Evolutionary conservation across 2,113 vertebrate species (phyloP).

Genomic region (Pachypanchax playfairii): DNA sequence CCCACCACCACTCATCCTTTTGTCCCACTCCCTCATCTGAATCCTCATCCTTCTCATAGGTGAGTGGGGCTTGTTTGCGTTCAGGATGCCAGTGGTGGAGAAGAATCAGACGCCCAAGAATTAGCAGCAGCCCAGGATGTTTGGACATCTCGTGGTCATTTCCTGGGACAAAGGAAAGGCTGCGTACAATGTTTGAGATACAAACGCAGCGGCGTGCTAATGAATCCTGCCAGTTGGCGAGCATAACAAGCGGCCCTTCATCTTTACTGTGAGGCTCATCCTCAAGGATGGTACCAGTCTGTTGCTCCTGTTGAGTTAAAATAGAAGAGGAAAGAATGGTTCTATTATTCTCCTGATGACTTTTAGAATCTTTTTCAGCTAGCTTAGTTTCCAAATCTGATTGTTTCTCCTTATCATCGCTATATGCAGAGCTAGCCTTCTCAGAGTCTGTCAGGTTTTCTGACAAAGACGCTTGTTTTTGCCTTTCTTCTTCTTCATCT

Average conservation of each 20-base stretch:
- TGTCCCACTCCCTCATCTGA: conserved; percentile 92
- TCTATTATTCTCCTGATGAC: conserved; percentile 79
- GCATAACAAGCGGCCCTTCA: conserved; percentile 91
- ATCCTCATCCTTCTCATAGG: conserved; percentile 97
- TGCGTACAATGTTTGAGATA: conserved; percentile 96
- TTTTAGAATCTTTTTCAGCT: conserved; percentile 51
- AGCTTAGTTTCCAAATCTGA: conserved; percentile 27
- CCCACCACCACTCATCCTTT: conserved; percentile 99
- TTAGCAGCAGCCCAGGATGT: conserved; percentile 93
- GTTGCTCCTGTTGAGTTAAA: conserved; percentile 76
- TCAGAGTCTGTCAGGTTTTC: conserved; percentile 47
- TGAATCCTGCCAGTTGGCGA: conserved; percentile 96
- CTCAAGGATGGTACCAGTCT: conserved; percentile 89
- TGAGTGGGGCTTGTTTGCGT: conserved; percentile 95
- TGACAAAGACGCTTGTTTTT: conserved; percentile 41
- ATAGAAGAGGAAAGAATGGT: conserved; percentile 79
- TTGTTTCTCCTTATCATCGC: conserved; percentile 54
- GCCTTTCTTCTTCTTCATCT: conserved; percentile 66
- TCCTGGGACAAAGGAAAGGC: conserved; percentile 96
- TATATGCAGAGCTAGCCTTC: conserved; percentile 27
- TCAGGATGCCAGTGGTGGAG: conserved; percentile 97
- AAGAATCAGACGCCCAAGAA: conserved; percentile 93
- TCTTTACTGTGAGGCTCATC: conserved; percentile 99
- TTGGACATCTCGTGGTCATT: conserved; percentile 99
- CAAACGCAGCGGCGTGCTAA: conserved; percentile 94